A percentile compares a stretch with the other conserved stretches of the same genome.
phyloP scores from a whole-genome alignment of 2,797 vertebrate species.

The Periparus ater region DNA sequence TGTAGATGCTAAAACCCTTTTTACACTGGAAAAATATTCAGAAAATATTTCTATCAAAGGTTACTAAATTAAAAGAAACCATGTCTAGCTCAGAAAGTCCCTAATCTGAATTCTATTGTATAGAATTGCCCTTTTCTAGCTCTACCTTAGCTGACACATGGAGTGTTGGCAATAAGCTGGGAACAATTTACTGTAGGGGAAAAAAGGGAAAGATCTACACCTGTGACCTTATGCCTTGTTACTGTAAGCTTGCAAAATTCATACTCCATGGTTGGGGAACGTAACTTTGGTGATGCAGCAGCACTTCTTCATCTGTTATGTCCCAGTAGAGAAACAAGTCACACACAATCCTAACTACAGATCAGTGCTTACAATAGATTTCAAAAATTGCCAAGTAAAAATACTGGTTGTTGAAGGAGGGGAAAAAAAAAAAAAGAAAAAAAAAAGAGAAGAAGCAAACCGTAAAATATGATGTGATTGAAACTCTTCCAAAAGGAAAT shows the following conservation, averaged over 20 bases:
- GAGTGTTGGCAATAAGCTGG: not conserved
- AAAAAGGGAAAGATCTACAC: not conserved
- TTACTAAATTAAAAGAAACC: not conserved
- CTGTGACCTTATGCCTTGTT: not conserved
- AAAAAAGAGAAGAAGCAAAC: not conserved
- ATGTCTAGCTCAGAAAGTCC: not conserved
- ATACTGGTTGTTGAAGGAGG: not conserved
- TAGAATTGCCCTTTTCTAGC: not conserved
- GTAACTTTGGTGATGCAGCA: not conserved
- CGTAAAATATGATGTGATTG: not conserved
- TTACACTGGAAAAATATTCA: not conserved
- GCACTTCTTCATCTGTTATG: not conserved
- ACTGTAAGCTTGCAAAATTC: not conserved
- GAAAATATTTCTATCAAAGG: not conserved
- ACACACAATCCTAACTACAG: not conserved
- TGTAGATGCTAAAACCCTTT: not conserved
- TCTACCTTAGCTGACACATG: not conserved
- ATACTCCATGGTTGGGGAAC: not conserved
- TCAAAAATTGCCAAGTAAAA: not conserved
- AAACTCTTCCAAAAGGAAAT: conserved; percentile 15
- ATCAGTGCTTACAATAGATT: not conserved
- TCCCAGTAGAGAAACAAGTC: not conserved
- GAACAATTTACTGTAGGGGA: not conserved
- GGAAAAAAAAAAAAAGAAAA: not conserved
- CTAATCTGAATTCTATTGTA: not conserved